These are phyloP conservation scores for Colistium nudipinnis DNA, from an alignment of 2,113 vertebrate genomes.

Conservation along the genomic window DNA sequence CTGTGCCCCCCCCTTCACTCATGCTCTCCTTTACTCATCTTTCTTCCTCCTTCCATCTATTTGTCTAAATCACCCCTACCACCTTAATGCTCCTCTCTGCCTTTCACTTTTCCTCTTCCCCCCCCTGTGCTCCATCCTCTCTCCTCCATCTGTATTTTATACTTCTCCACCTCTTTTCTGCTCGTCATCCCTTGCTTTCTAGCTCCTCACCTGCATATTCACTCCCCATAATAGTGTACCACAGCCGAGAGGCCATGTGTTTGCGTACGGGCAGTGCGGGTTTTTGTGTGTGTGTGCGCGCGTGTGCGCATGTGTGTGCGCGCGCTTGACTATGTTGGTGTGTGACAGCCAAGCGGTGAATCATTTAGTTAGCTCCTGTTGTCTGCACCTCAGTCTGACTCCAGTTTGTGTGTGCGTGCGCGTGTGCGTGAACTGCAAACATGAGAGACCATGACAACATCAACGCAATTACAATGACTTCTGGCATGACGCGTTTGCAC, in stretches of 20 bases:
- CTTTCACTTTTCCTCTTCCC: not conserved
- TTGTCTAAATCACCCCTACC: conserved; percentile 22
- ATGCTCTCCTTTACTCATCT: not conserved
- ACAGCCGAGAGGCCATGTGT: conserved; percentile 37
- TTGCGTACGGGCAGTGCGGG: conserved; percentile 14
- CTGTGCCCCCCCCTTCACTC: not conserved
- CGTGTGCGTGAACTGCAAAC: conserved; percentile 37
- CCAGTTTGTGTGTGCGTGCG: conserved; percentile 26
- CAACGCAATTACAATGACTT: conserved; percentile 68
- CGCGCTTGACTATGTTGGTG: conserved; percentile 16
- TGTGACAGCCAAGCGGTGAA: conserved; percentile 57
- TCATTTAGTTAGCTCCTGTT: conserved; percentile 60
- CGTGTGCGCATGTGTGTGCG: conserved; percentile 12
- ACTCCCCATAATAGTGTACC: conserved; percentile 31
- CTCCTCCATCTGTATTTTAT: not conserved
- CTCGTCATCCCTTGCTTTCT: not conserved
- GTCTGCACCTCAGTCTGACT: conserved; percentile 32
- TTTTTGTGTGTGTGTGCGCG: conserved; percentile 32
- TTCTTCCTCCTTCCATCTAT: conserved; percentile 6
- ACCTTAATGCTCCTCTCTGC: conserved; percentile 5
- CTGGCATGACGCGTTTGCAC: conserved; percentile 55
- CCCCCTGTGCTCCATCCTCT: not conserved
- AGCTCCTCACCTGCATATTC: conserved; percentile 27
- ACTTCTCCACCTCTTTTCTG: not conserved
- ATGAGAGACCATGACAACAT: conserved; percentile 71